phyloP scores from a whole-genome alignment of 2,888 invertebrate genomes.

The Dolomedes plantarius region DNA sequence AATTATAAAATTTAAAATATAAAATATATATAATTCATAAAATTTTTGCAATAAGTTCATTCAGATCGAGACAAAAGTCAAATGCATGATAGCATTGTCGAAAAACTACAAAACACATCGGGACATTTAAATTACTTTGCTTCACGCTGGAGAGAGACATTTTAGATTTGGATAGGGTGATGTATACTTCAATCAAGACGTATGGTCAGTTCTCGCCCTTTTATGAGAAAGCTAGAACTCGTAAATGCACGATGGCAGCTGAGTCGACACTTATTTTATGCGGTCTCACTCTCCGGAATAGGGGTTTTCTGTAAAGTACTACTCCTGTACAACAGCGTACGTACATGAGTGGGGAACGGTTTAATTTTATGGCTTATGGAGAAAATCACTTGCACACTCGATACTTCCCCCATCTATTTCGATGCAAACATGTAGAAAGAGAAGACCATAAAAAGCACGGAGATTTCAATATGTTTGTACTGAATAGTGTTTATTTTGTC shows the following conservation, averaged over 20 bases:
- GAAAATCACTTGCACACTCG: background rate
- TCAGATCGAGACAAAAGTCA: no score
- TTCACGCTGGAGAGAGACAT: no score
- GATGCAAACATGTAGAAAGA: background rate
- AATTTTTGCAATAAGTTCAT: no score
- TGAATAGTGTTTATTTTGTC: no score
- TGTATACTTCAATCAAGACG: background rate
- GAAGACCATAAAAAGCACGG: background rate
- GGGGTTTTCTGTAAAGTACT: background rate
- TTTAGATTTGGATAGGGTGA: background rate
- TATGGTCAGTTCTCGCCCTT: background rate
- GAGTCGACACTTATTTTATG: conserved; percentile 47
- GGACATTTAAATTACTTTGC: no score
- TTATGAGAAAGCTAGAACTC: conserved; percentile 7
- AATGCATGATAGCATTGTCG: no score
- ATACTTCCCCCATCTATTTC: no score
- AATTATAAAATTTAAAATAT: no score
- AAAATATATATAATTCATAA: no score
- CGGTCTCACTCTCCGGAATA: background rate
- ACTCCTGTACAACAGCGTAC: background rate
- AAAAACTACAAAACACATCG: no score
- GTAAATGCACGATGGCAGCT: conserved; percentile 23
- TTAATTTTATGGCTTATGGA: conserved; percentile 22
- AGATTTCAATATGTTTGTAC: no score
- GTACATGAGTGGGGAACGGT: background rate